Evolutionary conservation across 2,797 vertebrate genomes (phyloP).

Genomic region (Bradypus variegatus): DNA sequence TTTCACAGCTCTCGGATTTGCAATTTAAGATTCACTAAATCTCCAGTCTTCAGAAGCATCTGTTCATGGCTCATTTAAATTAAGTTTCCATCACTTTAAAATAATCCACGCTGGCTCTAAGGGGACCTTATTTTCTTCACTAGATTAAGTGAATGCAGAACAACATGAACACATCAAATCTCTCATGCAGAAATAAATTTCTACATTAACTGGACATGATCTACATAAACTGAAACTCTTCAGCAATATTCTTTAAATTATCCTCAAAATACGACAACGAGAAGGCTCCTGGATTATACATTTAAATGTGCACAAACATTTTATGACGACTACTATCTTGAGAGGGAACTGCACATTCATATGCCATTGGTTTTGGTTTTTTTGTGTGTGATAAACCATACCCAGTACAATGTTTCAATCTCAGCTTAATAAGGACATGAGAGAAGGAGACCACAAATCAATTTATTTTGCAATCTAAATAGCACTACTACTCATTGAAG

Average conservation of each 20-base stretch:
- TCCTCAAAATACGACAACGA: background rate
- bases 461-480: background rate
- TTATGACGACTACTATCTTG: background rate
- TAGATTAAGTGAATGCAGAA: conserved; percentile 19
- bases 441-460: background rate
- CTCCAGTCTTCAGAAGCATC: conserved; percentile 35
- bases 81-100: conserved; percentile 28
- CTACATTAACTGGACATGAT: background rate
- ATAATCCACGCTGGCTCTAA: background rate
- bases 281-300: background rate
- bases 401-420: background rate
- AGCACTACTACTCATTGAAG: background rate
- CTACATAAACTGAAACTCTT: conserved; percentile 3
- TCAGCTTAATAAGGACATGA: background rate
- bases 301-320: background rate
- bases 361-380: background rate
- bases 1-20: background rate
- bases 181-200: background rate
- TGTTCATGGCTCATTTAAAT: background rate
- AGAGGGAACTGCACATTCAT: background rate
- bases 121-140: conserved; percentile 18
- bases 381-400: background rate
- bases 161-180: background rate
- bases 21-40: conserved; percentile 24
- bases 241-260: background rate